Evolutionary conservation across 1,140 invertebrate genomes (phyloP).

Genomic region (Pachypsylla venusta): DNA sequence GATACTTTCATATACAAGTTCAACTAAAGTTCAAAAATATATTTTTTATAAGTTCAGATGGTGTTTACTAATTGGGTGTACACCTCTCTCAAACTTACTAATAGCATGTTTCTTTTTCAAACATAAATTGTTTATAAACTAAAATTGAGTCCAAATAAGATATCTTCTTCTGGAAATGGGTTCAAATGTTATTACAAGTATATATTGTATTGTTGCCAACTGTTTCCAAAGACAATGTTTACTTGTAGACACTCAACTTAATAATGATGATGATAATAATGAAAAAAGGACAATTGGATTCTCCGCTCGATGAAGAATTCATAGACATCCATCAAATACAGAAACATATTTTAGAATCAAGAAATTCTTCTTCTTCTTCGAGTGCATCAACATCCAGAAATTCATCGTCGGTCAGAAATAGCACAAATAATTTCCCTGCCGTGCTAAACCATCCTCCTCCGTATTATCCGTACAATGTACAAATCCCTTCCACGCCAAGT

Average conservation of each 20-base stretch:
- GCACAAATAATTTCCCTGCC: not conserved
- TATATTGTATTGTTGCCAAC: not conserved
- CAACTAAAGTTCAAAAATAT: too few relatives aligned
- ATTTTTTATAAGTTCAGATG: too few relatives aligned
- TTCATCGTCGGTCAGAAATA: not conserved
- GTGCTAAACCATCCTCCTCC: not conserved
- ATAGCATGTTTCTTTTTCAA: too few relatives aligned
- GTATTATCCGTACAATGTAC: slow-evolving; percentile 4
- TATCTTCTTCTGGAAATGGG: too few relatives aligned
- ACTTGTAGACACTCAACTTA: not conserved
- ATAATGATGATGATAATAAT: slow-evolving; percentile 6
- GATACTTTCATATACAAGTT: too few relatives aligned
- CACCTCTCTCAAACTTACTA: too few relatives aligned
- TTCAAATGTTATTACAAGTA: not conserved
- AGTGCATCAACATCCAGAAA: not conserved
- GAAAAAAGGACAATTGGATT: slow-evolving; percentile 3
- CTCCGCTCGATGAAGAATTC: not conserved
- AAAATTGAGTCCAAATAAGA: too few relatives aligned
- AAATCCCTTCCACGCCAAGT: not conserved
- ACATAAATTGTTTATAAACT: too few relatives aligned
- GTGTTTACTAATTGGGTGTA: too few relatives aligned
- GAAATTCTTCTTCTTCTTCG: too few relatives aligned
- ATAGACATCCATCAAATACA: slow-evolving; percentile 2
- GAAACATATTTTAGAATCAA: not conserved
- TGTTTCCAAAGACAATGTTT: not conserved